phyloP scores from a whole-genome alignment of 2,888 invertebrate species.

The Thera obeliscata region DNA sequence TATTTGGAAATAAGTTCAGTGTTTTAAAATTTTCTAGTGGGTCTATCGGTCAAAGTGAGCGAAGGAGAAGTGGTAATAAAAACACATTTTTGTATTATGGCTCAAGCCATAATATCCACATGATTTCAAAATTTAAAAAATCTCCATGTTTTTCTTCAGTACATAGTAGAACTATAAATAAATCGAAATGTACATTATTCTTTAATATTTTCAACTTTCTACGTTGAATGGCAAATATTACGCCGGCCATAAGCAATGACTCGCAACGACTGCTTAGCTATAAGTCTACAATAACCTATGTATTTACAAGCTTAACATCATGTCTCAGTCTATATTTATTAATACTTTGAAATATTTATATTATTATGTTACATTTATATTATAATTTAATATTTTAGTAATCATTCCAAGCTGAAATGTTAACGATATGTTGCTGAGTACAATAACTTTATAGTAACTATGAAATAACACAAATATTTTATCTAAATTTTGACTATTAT shows the following conservation, averaged over 20 bases:
- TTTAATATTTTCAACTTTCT: neutral
- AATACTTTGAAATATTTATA: slow-evolving; percentile 57
- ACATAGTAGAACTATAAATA: too few species aligned
- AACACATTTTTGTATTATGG: too few species aligned
- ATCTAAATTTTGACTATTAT: neutral
- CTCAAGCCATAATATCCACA: too few species aligned
- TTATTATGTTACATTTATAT: slow-evolving; percentile 48
- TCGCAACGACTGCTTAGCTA: neutral
- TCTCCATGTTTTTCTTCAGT: too few species aligned
- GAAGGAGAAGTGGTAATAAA: too few species aligned
- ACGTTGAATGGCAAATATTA: neutral
- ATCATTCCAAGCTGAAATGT: slow-evolving; percentile 45
- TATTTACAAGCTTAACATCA: slow-evolving; percentile 65
- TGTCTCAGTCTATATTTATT: slow-evolving; percentile 74
- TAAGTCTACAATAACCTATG: slow-evolving; percentile 34
- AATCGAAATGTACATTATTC: too few species aligned
- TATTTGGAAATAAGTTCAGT: too few species aligned
- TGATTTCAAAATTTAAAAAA: too few species aligned
- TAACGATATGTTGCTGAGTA: slow-evolving; percentile 52
- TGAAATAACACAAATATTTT: neutral
- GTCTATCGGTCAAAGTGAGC: too few species aligned
- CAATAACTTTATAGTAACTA: neutral
- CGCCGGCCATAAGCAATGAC: neutral
- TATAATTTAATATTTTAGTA: slow-evolving; percentile 28
- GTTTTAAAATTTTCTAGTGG: too few species aligned